Evolutionary conservation across 2,888 invertebrate genomes (phyloP).

Genomic region (Sphaeridia pumilis): DNA sequence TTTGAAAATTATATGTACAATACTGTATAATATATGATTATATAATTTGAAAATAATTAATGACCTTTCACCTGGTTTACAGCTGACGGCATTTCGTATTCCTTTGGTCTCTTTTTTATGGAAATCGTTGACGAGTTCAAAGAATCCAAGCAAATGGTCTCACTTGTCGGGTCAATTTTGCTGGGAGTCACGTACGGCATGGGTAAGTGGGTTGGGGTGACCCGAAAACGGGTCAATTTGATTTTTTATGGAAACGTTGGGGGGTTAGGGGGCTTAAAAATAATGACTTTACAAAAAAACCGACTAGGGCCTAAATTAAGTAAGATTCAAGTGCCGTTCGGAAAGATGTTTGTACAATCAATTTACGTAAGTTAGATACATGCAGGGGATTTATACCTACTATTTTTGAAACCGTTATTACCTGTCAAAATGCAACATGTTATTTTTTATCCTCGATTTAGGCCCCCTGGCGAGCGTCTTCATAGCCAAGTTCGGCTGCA

Average conservation of each 20-base stretch:
- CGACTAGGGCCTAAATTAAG: too few relatives aligned
- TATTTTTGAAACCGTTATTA: too few relatives aligned
- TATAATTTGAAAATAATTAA: not conserved
- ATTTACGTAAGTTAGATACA: too few relatives aligned
- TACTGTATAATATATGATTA: not conserved
- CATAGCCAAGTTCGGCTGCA: slow-evolving; percentile 90
- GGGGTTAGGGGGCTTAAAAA: too few relatives aligned
- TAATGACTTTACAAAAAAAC: too few relatives aligned
- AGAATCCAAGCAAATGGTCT: slow-evolving; percentile 71
- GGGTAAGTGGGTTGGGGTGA: slow-evolving; percentile 57
- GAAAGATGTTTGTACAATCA: too few relatives aligned
- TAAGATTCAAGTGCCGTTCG: too few relatives aligned
- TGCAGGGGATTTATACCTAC: too few relatives aligned
- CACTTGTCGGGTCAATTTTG: slow-evolving; percentile 87
- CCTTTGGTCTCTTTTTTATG: slow-evolving; percentile 89
- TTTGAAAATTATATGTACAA: not conserved
- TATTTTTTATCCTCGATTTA: too few relatives aligned
- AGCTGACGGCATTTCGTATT: slow-evolving; percentile 97
- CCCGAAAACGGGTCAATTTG: too few relatives aligned
- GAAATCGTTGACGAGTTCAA: slow-evolving; percentile 74
- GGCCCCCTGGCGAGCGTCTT: slow-evolving; percentile 91
- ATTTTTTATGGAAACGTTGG: too few relatives aligned
- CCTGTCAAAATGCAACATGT: too few relatives aligned
- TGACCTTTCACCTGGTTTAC: slow-evolving; percentile 37
- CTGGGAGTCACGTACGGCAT: slow-evolving; percentile 90